Evolutionary conservation across 1,140 invertebrate genomes (phyloP).

Genomic region (Brachionus rotundiformis): DNA sequence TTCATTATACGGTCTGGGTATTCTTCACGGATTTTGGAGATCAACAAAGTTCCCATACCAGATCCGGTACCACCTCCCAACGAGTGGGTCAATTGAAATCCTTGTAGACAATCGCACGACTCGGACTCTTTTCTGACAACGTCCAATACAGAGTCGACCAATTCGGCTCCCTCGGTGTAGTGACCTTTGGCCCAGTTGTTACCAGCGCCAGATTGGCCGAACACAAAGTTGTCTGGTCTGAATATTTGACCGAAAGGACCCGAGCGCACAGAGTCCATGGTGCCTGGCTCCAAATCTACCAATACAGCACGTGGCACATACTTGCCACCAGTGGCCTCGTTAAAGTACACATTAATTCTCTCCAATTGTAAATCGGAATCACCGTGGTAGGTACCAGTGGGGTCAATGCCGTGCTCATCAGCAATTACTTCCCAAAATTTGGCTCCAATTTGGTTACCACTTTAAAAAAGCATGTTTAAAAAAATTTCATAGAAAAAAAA

Average conservation of each 20-base stretch:
- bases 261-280: slow-evolving; percentile 87
- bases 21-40: slow-evolving; percentile 65
- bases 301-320: slow-evolving; percentile 88
- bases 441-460: slow-evolving; percentile 75
- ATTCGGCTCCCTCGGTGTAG: slow-evolving; percentile 79
- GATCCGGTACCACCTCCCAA: slow-evolving; percentile 80
- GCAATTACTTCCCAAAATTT: slow-evolving; percentile 91
- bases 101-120: slow-evolving; percentile 75
- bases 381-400: slow-evolving; percentile 79
- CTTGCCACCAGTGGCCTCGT: slow-evolving; percentile 80
- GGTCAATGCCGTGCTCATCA: slow-evolving; percentile 86
- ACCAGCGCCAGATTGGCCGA: slow-evolving; percentile 68
- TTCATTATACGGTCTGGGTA: slow-evolving; percentile 71
- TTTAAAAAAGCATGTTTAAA: slow-evolving; percentile 66
- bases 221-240: slow-evolving; percentile 85
- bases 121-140: slow-evolving; percentile 60
- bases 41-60: slow-evolving; percentile 79
- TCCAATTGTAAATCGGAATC: slow-evolving; percentile 83
- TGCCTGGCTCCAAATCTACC: slow-evolving; percentile 88
- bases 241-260: slow-evolving; percentile 81
- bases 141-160: slow-evolving; percentile 60
- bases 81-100: slow-evolving; percentile 77
- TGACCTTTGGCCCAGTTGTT: slow-evolving; percentile 88
- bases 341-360: slow-evolving; percentile 87
- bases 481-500: neutral